These are phyloP conservation scores for Apodemia zela DNA, from an alignment of 2,888 invertebrate genomes.

Conservation along the genomic window DNA sequence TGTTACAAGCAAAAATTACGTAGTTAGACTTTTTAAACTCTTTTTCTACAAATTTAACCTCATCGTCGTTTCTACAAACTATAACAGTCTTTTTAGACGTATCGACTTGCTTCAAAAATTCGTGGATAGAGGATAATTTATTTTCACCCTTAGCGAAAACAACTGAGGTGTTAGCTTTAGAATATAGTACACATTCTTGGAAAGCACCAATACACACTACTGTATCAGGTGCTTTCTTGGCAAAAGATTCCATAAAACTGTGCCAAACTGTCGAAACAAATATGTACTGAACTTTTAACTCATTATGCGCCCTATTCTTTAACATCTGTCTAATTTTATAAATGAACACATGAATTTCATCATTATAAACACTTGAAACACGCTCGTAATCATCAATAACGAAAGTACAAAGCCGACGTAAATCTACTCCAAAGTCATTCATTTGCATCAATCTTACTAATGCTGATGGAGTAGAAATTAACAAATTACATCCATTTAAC, in stretches of 20 bases:
- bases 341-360: slow-evolving; percentile 64
- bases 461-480: slow-evolving; percentile 84
- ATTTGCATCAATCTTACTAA: slow-evolving; percentile 66
- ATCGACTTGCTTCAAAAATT: slow-evolving; percentile 68
- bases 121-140: slow-evolving; percentile 66
- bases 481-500: slow-evolving; percentile 84
- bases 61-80: slow-evolving; percentile 80
- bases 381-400: slow-evolving; percentile 87
- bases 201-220: slow-evolving; percentile 85
- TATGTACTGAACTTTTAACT: slow-evolving; percentile 78
- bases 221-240: slow-evolving; percentile 78
- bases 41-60: slow-evolving; percentile 66
- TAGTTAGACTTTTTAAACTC: slow-evolving; percentile 42
- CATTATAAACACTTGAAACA: slow-evolving; percentile 75
- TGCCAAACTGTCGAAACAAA: slow-evolving; percentile 84
- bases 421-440: slow-evolving; percentile 68
- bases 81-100: slow-evolving; percentile 79
- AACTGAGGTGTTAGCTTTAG: slow-evolving; percentile 66
- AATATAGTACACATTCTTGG: slow-evolving; percentile 88
- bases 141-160: slow-evolving; percentile 55
- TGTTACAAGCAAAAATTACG: slow-evolving; percentile 52
- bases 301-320: slow-evolving; percentile 57
- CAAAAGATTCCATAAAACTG: slow-evolving; percentile 75
- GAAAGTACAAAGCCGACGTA: slow-evolving; percentile 82
- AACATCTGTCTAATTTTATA: slow-evolving; percentile 64